A percentile compares a stretch with the other conserved stretches of the same genome.
Conservation (phyloP, 2,797 vertebrate species). For the Chromis chromis region DNA sequence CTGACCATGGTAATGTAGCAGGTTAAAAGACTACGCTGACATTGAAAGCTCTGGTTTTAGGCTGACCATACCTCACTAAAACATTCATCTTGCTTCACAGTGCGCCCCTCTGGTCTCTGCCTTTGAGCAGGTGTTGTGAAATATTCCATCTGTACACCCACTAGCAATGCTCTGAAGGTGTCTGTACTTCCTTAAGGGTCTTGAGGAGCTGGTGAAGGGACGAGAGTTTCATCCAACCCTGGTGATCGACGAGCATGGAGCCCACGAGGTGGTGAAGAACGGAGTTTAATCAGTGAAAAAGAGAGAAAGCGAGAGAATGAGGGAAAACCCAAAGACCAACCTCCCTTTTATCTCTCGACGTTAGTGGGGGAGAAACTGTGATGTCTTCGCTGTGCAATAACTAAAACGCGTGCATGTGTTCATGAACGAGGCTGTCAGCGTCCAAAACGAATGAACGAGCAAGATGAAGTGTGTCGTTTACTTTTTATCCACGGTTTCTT, state of each 20-base stretch:
- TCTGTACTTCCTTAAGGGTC: constrained; percentile 57
- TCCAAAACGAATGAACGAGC: constrained; percentile 33
- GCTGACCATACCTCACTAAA: too few relatives aligned
- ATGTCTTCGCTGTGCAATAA: constrained; percentile 82
- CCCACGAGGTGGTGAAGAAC: constrained; percentile 91
- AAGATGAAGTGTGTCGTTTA: constrained; percentile 54
- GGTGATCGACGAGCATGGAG: constrained; percentile 87
- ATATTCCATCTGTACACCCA: background rate
- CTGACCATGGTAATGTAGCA: too few relatives aligned
- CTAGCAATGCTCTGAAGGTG: constrained; percentile 13
- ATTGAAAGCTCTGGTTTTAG: too few relatives aligned
- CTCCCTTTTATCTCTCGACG: constrained; percentile 45
- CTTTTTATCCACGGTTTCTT: constrained; percentile 30
- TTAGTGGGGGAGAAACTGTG: constrained; percentile 70
- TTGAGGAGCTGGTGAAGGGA: constrained; percentile 88
- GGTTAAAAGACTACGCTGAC: too few relatives aligned
- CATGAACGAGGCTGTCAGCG: constrained; percentile 15
- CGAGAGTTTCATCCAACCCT: constrained; percentile 89
- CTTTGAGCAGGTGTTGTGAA: background rate
- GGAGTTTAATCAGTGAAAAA: constrained; percentile 80
- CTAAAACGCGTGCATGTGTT: constrained; percentile 33
- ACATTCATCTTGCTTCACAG: too few relatives aligned
- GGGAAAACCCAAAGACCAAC: constrained; percentile 56
- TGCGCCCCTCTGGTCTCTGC: rapidly evolving
- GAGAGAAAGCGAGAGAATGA: constrained; percentile 78